Conservation (phyloP, 2,888 invertebrate species). For the Candidula unifasciata region DNA sequence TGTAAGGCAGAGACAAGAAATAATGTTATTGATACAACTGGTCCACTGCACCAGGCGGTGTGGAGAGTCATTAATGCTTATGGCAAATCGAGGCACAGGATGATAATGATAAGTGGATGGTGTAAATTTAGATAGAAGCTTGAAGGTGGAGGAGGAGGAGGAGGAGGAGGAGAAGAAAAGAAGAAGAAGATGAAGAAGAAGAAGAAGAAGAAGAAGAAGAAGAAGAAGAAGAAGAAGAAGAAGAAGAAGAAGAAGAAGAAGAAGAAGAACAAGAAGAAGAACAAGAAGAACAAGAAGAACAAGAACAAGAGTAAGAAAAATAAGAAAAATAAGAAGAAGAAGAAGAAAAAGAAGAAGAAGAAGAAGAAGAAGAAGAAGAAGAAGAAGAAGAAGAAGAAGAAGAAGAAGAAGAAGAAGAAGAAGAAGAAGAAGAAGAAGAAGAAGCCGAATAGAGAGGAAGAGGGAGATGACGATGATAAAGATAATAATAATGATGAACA, state of each 20-base stretch:
- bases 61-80: too few species aligned
- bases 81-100: too few species aligned
- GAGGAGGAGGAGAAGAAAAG: too few species aligned
- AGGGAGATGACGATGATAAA: not conserved
- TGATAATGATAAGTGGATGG: too few species aligned
- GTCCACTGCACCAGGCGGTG: too few species aligned
- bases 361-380: constrained; percentile 9
- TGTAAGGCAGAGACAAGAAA: too few species aligned
- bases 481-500: too few species aligned
- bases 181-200: not conserved
- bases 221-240: constrained; percentile 16
- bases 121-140: too few species aligned
- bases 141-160: too few species aligned
- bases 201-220: not conserved
- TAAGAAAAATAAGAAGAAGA: not conserved
- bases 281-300: not conserved
- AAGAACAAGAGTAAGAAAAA: not conserved
- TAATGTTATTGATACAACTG: too few species aligned
- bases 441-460: not conserved
- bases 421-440: not conserved
- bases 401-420: constrained; percentile 4
- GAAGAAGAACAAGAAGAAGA: not conserved
- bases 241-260: constrained; percentile 7
- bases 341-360: constrained; percentile 6
- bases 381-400: not conserved